phyloP scores from a whole-genome alignment of 1,140 invertebrate genomes.

The Batillaria attramentaria region DNA sequence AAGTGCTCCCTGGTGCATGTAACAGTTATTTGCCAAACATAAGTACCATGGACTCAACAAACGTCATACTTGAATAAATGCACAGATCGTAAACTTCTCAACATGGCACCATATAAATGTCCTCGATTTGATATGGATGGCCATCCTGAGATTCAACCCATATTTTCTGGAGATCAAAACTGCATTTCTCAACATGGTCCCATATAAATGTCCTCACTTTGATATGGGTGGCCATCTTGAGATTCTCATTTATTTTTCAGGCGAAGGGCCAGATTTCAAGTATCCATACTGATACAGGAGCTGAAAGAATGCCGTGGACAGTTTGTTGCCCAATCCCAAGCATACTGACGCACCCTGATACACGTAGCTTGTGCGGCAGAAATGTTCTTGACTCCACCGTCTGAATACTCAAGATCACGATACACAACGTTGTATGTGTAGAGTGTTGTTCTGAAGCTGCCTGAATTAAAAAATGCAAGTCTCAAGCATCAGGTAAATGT shows the following conservation, averaged over 20 bases:
- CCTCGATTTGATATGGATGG: conserved; percentile 19
- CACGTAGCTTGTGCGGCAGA: too few relatives aligned
- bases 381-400: too few relatives aligned
- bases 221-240: background rate
- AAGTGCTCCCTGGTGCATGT: background rate
- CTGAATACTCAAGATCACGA: too few relatives aligned
- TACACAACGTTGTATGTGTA: too few relatives aligned
- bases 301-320: background rate
- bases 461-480: too few relatives aligned
- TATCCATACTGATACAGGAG: background rate
- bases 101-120: conserved; percentile 29
- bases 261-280: background rate
- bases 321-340: too few relatives aligned
- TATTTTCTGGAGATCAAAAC: background rate
- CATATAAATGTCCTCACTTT: conserved; percentile 1
- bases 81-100: background rate
- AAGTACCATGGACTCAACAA: too few relatives aligned
- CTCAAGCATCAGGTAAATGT: too few relatives aligned
- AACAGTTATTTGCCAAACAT: too few relatives aligned
- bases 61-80: background rate
- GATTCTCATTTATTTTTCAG: background rate
- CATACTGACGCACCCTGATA: too few relatives aligned
- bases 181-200: background rate
- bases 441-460: too few relatives aligned
- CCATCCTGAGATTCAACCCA: conserved; percentile 6